phyloP scores from a whole-genome alignment of 2,113 vertebrate species.

The Tupaia chinensis region DNA sequence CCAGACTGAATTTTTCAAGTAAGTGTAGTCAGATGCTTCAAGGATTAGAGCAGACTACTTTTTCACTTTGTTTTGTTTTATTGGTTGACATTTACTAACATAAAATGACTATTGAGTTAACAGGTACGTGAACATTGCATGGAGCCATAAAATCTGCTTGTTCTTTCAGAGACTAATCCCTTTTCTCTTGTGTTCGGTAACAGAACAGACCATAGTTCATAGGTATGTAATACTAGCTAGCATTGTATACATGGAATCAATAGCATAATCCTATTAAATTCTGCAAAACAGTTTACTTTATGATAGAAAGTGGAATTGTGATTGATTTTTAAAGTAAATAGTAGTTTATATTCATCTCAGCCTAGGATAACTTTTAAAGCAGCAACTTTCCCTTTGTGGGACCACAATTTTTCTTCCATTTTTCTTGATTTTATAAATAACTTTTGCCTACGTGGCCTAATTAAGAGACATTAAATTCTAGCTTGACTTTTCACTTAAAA shows the following conservation, averaged over 20 bases:
- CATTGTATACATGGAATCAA: conserved; percentile 86
- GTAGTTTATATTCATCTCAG: conserved; percentile 72
- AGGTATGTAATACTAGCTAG: conserved; percentile 79
- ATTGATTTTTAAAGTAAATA: conserved; percentile 86
- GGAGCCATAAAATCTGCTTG: conserved; percentile 81
- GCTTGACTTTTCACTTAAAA: conserved; percentile 48
- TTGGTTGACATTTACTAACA: conserved; percentile 77
- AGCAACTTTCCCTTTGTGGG: conserved; percentile 26
- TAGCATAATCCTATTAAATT: conserved; percentile 90
- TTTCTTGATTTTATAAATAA: conserved; percentile 40
- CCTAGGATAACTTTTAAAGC: conserved; percentile 66
- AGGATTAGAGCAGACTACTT: conserved; percentile 7
- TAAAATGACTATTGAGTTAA: conserved; percentile 75
- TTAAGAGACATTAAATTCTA: conserved; percentile 57
- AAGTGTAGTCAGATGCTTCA: conserved; percentile 25
- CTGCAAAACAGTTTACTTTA: conserved; percentile 85
- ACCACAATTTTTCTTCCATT: not conserved
- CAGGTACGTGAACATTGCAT: conserved; percentile 66
- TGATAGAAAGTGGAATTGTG: conserved; percentile 85
- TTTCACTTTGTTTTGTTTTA: conserved; percentile 71
- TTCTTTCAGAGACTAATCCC: conserved; percentile 85
- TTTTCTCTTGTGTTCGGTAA: conserved; percentile 83
- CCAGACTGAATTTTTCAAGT: conserved; percentile 18
- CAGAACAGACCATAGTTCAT: conserved; percentile 81
- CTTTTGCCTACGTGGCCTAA: conserved; percentile 43